Conservation (phyloP, 2,797 vertebrate genomes). For the Melanotaenia pygmaea region DNA sequence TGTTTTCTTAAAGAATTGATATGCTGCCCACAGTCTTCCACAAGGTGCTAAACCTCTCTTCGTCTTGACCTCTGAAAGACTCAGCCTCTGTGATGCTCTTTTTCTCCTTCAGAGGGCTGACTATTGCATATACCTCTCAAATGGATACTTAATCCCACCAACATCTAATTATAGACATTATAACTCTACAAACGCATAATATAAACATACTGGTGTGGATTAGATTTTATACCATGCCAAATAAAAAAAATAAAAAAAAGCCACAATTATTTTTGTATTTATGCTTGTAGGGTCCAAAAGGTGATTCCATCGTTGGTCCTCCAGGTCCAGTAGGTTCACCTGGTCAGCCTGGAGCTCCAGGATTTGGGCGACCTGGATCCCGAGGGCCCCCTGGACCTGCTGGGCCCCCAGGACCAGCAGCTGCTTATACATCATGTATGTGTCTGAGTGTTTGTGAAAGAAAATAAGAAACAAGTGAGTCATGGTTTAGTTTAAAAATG, state of each 20-base stretch:
- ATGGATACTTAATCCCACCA: not conserved
- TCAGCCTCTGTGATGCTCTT: not conserved
- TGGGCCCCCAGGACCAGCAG: constrained; percentile 86
- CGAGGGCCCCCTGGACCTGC: constrained; percentile 88
- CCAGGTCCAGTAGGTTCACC: constrained; percentile 87
- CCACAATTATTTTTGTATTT: not conserved
- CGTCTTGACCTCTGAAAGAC: not conserved
- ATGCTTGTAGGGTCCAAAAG: constrained; percentile 89
- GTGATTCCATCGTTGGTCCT: constrained; percentile 88
- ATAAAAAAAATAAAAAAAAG: not conserved
- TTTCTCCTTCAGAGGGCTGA: not conserved
- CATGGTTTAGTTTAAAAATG: not conserved
- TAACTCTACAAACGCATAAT: not conserved
- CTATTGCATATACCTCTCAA: not conserved
- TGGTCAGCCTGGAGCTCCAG: constrained; percentile 87
- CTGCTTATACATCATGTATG: constrained; percentile 83
- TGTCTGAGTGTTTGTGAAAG: not conserved
- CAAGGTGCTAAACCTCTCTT: not conserved
- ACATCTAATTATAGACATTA: not conserved
- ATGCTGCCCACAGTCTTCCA: too few species aligned
- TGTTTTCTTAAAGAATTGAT: too few species aligned
- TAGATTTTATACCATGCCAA: not conserved
- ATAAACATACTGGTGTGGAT: not conserved
- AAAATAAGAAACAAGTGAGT: not conserved
- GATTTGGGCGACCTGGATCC: constrained; percentile 86